Base-by-base conservation (phyloP, 1,140 invertebrate species). In the Diorhabda carinulata region DNA sequence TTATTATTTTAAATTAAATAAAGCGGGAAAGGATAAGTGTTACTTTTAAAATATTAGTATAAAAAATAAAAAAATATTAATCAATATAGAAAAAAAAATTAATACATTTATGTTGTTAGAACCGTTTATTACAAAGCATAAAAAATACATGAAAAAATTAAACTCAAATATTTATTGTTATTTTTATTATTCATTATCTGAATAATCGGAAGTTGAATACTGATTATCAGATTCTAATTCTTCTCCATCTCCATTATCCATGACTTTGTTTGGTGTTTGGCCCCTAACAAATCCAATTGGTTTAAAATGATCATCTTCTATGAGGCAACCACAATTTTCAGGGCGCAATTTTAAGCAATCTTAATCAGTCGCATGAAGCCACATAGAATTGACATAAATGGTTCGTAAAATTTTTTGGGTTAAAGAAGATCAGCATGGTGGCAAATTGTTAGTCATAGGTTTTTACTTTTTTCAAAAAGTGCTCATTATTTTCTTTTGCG, bases 291-390 rank as follows among this genome's bases (percentile, higher is more conserved):
- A 67, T 43, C 59, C 66, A 9, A 43, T 60, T 67, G 66, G 57
- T 60, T 67, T 67, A 43, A 67, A 67, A 61, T 67, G 43, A 43
- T 43, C 61, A 68, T 68, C 66, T 10, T 57, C 41, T 64, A 64
- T 47, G 41, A 10, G 57, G 56, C 66, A 67, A 61, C 66, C 66
- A 44, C 66, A 67, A 40, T 67, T 60, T 59, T 67, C 66, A 61
- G 66, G 66, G 5, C 40, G 41, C n/a, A 67, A 43, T 52, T 67
- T 61, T 61, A 43, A 61, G n/a, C 60, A 61, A 42, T 61, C 60
- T 43, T 41, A n/a, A 43, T 67, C 41, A 60, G 57, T 67, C 59
- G 45, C 59, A 67, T 67, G 57, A n/a, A n/a, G n/a, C n/a, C n/a
- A n/a, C n/a, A n/a, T n/a, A n/a, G n/a, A n/a, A n/a, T n/a, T n/a